Evolutionary conservation across 2,888 invertebrate genomes (phyloP).

Genomic region (Scotopteryx bipunctaria): DNA sequence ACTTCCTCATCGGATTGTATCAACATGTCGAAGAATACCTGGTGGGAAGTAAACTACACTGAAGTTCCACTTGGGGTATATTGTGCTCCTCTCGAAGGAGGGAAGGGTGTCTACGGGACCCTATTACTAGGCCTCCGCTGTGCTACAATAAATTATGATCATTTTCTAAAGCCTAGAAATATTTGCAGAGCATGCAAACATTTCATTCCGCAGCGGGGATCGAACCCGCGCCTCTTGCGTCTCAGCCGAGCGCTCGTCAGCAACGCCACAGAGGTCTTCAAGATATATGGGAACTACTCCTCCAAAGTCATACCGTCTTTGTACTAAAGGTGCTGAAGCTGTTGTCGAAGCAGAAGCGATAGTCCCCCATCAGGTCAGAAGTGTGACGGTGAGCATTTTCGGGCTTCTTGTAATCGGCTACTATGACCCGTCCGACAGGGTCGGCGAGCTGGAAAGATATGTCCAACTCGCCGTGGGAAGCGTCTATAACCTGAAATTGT

Average conservation of each 20-base stretch:
- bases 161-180: too few species aligned
- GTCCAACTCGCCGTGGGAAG: conserved; percentile 92
- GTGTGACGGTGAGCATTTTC: conserved; percentile 87
- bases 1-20: conserved; percentile 84
- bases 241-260: too few species aligned
- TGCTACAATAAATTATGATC: too few species aligned
- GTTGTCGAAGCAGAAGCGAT: conserved; percentile 94
- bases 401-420: conserved; percentile 87
- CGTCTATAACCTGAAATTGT: conserved; percentile 94
- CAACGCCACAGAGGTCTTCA: too few species aligned
- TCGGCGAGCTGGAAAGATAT: conserved; percentile 90
- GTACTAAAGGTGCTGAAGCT: conserved; percentile 86
- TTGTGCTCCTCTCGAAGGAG: too few species aligned
- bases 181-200: too few species aligned
- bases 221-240: too few species aligned
- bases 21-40: conserved; percentile 89
- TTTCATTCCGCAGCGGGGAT: too few species aligned
- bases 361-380: conserved; percentile 86
- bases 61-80: too few species aligned
- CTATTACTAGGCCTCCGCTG: too few species aligned
- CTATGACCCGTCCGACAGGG: conserved; percentile 85
- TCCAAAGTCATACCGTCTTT: conserved; percentile 92
- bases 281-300: too few species aligned
- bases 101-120: too few species aligned
- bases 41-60: conserved; percentile 40